Base-by-base conservation (phyloP, 2,888 invertebrate genomes). In the Campopleginae sp. region DNA sequence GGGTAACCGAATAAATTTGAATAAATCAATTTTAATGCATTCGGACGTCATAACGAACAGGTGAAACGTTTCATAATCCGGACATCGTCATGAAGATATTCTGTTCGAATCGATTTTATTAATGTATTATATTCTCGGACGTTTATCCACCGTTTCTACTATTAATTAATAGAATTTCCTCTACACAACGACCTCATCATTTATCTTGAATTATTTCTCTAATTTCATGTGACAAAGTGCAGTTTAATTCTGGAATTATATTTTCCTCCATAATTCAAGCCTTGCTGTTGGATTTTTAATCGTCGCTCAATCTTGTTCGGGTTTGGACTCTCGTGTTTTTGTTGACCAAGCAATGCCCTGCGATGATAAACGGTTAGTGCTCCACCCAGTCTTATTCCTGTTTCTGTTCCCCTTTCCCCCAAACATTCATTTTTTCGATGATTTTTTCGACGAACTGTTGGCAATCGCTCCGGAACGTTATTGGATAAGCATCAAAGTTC, bases 1-100 rank as follows among this genome's bases (percentile, higher is more conserved):
- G 66, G 72, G 44, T 78, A 58, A 79, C 48, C 74, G 70, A 75
- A 79, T 74, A 83, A 78, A 79, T 79, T 74, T 61, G 17, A 79
- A 83, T 76, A 76, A 70, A 81, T 81, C 51, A 76, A 70, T 61
- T 81, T 75, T 75, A 75, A 68, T 75, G 66, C 68, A 48, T 58
- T 68, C 31, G 63, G 58, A 74, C 68, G 44, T 70, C 44, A 42
- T 42, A 46, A 19, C 4, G 31, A 68, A 58, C 68, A 68, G 76
- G 75, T 81, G 75, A 63, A 76, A 68, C 31, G n/a, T 70, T 58
- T 58, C 58, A 58, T 58, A 58, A 58, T 58, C 38, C 66, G 44
- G 27, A 74, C 66, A 63, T 79, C 68, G 14, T n/a, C 38, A 27
- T 44, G 74, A 48, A 68, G 48, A 46, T 42, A 27, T 14, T 58